Percentiles rank a stretch among this genome's conserved stretches.
These are phyloP conservation scores for Thunnus maccoyii DNA, from an alignment of 2,113 vertebrate species.

Conservation along the genomic window DNA sequence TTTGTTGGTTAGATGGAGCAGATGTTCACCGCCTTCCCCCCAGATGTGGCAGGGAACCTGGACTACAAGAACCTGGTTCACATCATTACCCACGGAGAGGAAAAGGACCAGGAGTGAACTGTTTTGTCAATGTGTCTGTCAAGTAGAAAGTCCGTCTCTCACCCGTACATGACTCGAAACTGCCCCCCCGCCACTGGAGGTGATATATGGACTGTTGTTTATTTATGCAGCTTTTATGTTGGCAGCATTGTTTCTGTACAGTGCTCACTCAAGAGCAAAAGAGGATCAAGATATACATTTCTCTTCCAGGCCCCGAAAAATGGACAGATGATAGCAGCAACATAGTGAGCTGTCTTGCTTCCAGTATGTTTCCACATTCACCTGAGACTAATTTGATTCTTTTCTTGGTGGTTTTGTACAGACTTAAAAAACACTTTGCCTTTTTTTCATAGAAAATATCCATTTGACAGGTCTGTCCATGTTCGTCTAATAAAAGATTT, in stretches of 20 bases:
- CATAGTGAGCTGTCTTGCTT: conserved; percentile 5
- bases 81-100: conserved; percentile 96
- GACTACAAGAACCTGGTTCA: conserved; percentile 98
- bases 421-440: conserved; percentile 1
- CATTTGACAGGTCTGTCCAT: conserved; percentile 32
- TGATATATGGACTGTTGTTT: conserved; percentile 32
- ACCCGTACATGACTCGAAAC: conserved; percentile 2
- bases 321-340: not conserved
- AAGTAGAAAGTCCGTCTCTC: conserved; percentile 12
- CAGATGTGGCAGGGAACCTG: conserved; percentile 93
- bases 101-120: conserved; percentile 92
- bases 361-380: conserved; percentile 1
- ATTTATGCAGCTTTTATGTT: conserved; percentile 11
- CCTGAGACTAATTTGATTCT: conserved; percentile 23
- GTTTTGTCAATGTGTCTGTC: not conserved
- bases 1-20: conserved; percentile 89
- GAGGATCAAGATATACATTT: conserved; percentile 7
- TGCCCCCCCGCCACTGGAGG: conserved; percentile 28
- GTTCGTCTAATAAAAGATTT: conserved; percentile 71
- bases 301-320: conserved; percentile 7
- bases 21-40: conserved; percentile 96
- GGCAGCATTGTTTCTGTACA: conserved; percentile 25
- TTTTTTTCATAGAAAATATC: conserved; percentile 19
- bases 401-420: conserved; percentile 38
- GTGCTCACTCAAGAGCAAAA: conserved; percentile 14